Conservation (phyloP, 2,888 invertebrate genomes). For the Hedya salicella region DNA sequence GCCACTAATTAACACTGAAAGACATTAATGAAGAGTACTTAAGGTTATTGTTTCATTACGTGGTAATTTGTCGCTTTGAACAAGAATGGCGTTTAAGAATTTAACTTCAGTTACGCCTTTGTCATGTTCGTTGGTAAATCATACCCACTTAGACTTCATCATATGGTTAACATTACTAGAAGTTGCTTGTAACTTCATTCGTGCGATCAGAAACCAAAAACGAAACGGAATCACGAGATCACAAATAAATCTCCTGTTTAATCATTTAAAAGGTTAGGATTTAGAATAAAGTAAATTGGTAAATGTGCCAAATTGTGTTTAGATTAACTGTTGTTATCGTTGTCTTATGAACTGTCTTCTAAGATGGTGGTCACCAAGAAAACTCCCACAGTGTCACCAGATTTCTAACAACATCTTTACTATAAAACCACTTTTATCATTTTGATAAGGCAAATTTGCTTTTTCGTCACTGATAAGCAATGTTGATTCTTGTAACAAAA, state of each 20-base stretch:
- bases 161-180: too few relatives aligned
- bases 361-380: constrained; percentile 1
- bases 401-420: constrained; percentile 28
- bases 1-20: constrained; percentile 45
- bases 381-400: constrained; percentile 30
- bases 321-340: not conserved
- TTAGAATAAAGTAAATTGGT: not conserved
- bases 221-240: too few relatives aligned
- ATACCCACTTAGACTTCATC: not conserved
- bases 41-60: constrained; percentile 31
- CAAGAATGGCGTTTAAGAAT: constrained; percentile 38
- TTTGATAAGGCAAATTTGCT: constrained; percentile 68
- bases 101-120: constrained; percentile 17
- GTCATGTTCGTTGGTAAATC: constrained; percentile 1
- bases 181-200: too few relatives aligned
- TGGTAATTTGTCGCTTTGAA: constrained; percentile 33
- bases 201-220: too few relatives aligned
- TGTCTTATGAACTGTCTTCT: constrained; percentile 5
- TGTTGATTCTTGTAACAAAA: constrained; percentile 72
- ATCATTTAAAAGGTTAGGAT: too few relatives aligned
- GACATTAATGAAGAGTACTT: constrained; percentile 44
- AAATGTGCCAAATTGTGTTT: not conserved
- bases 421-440: constrained; percentile 57
- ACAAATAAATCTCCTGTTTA: not conserved
- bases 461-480: constrained; percentile 69